These are phyloP conservation scores for Alitta virens DNA, from an alignment of 2,888 invertebrate species.

Conservation along the genomic window DNA sequence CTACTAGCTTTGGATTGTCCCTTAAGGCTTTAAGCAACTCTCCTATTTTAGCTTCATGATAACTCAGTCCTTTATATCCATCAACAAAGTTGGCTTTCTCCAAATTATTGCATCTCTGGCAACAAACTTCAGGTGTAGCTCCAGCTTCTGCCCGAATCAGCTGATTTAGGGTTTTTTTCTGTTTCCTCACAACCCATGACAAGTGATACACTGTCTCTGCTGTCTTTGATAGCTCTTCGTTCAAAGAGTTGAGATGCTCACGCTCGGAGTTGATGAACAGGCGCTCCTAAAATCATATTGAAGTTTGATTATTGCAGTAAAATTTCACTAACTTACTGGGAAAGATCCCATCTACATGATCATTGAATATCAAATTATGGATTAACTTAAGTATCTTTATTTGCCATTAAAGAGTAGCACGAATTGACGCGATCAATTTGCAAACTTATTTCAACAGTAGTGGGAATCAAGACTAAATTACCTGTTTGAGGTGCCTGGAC, in stretches of 20 bases:
- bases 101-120: slow-evolving; percentile 68
- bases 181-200: slow-evolving; percentile 86
- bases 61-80: slow-evolving; percentile 70
- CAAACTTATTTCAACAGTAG: no score
- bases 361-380: no score
- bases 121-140: slow-evolving; percentile 74
- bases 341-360: no score
- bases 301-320: no score
- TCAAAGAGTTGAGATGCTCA: slow-evolving; percentile 63
- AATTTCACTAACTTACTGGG: no score
- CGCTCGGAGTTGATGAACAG: slow-evolving; percentile 84
- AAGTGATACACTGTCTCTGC: slow-evolving; percentile 68
- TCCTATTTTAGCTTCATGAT: slow-evolving; percentile 72
- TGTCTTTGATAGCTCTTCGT: slow-evolving; percentile 55
- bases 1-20: slow-evolving; percentile 70
- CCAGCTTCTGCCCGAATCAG: slow-evolving; percentile 74
- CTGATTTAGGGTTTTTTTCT: slow-evolving; percentile 64
- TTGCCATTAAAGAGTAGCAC: no score
- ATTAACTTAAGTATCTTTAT: no score
- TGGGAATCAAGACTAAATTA: no score
- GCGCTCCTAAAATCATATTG: slow-evolving; percentile 72
- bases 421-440: no score
- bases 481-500: slow-evolving; percentile 66
- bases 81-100: slow-evolving; percentile 61
- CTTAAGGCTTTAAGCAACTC: slow-evolving; percentile 70